A percentile compares a stretch with the other conserved stretches of the same genome.
Conservation (phyloP, 2,113 vertebrate genomes). For the Onychostoma macrolepis region DNA sequence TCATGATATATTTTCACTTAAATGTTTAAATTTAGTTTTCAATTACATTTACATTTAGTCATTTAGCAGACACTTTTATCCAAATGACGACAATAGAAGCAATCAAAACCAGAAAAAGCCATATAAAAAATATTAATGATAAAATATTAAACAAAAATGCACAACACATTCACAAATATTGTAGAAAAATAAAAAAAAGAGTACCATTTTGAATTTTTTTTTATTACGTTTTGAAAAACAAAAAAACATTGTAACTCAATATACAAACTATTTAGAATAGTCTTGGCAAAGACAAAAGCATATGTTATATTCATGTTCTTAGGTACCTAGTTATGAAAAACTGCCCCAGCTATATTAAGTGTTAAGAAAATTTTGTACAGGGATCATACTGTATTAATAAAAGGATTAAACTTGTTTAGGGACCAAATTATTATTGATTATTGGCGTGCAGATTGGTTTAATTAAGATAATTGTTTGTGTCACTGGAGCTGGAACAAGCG, state of each 20-base stretch:
- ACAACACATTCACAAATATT: too few species aligned
- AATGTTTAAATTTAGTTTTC: too few species aligned
- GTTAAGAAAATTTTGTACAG: conserved; percentile 45
- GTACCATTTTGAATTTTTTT: too few species aligned
- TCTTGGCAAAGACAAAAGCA: background rate
- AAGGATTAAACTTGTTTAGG: conserved; percentile 55
- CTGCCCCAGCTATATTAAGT: conserved; percentile 18
- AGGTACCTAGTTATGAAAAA: conserved; percentile 33
- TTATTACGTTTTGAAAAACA: too few species aligned
- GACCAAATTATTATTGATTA: conserved; percentile 60
- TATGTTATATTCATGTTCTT: background rate
- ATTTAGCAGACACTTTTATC: too few species aligned
- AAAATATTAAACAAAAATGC: too few species aligned
- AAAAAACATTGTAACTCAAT: background rate
- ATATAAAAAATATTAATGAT: too few species aligned
- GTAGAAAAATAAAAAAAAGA: too few species aligned
- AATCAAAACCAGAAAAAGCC: too few species aligned
- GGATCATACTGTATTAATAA: conserved; percentile 44
- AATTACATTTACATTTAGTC: too few species aligned
- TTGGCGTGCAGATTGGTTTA: conserved; percentile 52
- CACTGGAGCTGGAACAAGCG: conserved; percentile 49
- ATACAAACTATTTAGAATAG: background rate
- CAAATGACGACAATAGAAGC: too few species aligned
- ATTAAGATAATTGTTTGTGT: conserved; percentile 61
- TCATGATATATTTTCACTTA: too few species aligned